Conservation (phyloP, 2,797 vertebrate genomes). For the Hipposideros larvatus region DNA sequence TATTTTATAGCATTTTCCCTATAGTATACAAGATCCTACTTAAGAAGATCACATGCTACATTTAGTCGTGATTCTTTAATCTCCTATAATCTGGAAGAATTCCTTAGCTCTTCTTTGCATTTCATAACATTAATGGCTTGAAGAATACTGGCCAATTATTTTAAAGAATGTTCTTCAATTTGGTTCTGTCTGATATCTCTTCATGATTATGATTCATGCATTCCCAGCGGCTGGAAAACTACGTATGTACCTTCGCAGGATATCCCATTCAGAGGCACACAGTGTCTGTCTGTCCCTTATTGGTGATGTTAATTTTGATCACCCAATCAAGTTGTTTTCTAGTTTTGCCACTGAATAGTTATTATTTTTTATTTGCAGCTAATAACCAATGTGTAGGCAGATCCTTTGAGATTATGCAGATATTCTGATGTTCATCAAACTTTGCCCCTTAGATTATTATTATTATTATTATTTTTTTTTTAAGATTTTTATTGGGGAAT, state of each 20-base stretch:
- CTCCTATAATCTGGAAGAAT: not conserved
- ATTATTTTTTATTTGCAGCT: not conserved
- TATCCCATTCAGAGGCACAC: not conserved
- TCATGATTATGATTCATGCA: not conserved
- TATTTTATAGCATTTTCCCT: not conserved
- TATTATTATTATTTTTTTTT: not conserved
- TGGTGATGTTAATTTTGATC: not conserved
- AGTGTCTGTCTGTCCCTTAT: not conserved
- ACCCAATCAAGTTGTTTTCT: not conserved
- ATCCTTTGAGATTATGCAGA: constrained; percentile 10
- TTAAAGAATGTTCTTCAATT: not conserved
- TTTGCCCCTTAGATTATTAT: not conserved
- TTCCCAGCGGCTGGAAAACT: not conserved
- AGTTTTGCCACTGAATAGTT: not conserved
- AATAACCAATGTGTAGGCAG: not conserved
- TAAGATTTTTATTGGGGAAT: no score
- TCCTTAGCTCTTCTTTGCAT: not conserved
- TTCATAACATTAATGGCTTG: not conserved
- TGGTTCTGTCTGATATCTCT: not conserved
- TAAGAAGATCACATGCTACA: not conserved
- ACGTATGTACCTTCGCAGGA: not conserved
- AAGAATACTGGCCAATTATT: not conserved
- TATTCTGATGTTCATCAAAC: not conserved
- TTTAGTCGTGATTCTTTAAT: not conserved
- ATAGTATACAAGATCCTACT: not conserved